A percentile compares a stretch with the other conserved stretches of the same genome.
phyloP scores from a whole-genome alignment of 2,113 vertebrate species.

The Oceanites oceanicus region DNA sequence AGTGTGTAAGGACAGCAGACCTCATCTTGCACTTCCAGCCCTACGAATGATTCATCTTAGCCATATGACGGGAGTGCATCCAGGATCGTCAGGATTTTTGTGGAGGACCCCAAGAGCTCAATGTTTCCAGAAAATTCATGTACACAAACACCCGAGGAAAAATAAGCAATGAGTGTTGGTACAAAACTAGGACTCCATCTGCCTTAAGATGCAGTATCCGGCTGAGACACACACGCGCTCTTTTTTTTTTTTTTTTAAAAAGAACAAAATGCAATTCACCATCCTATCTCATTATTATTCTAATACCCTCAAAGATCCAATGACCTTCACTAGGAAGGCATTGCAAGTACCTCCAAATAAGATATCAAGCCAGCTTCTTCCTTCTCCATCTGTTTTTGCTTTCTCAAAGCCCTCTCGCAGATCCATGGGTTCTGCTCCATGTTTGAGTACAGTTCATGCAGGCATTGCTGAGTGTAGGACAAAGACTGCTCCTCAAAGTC shows the following conservation, averaged over 20 bases:
- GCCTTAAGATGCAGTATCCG: not conserved
- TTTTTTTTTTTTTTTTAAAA: not conserved
- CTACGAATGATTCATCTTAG: not conserved
- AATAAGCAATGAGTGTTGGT: not conserved
- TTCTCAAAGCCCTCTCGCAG: slow-evolving; percentile 41
- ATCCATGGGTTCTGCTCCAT: slow-evolving; percentile 49
- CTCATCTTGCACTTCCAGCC: not conserved
- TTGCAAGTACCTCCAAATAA: slow-evolving; percentile 50
- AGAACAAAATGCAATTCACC: not conserved
- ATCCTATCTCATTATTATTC: not conserved
- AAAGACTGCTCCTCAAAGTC: slow-evolving; percentile 61
- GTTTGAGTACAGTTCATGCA: slow-evolving; percentile 38
- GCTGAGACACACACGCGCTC: not conserved
- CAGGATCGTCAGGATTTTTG: not conserved
- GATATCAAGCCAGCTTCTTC: slow-evolving; percentile 37
- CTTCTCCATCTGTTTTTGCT: slow-evolving; percentile 50
- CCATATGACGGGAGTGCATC: accelerated
- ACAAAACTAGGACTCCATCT: not conserved
- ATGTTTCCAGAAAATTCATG: not conserved
- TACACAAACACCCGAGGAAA: not conserved
- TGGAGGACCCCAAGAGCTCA: not conserved
- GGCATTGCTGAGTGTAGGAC: slow-evolving; percentile 40
- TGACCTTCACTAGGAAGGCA: not conserved
- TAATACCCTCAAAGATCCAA: not conserved
- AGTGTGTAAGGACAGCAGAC: not conserved